phyloP scores from a whole-genome alignment of 1,140 invertebrate genomes.

The Dreissena rostriformis region DNA sequence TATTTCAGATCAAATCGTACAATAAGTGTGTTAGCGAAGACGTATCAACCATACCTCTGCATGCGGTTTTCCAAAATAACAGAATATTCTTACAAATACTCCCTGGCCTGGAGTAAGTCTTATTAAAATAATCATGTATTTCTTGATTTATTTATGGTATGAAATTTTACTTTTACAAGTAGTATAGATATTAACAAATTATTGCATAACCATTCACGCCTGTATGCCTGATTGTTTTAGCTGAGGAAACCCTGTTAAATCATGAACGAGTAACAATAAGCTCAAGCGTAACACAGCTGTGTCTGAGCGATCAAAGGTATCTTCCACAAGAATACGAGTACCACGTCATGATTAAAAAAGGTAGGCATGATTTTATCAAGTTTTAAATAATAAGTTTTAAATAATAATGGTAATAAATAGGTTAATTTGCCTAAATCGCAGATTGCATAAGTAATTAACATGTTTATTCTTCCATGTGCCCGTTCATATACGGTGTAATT shows the following conservation, averaged over 20 bases:
- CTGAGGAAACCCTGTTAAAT: neutral
- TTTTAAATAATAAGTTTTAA: too few relatives aligned
- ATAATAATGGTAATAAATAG: too few relatives aligned
- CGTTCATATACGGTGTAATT: too few relatives aligned
- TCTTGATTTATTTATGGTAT: too few relatives aligned
- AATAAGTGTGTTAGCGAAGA: neutral
- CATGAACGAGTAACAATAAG: slow-evolving; percentile 7
- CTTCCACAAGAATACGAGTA: slow-evolving; percentile 31
- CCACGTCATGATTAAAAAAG: slow-evolving; percentile 37
- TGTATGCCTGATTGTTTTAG: neutral
- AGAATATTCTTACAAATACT: slow-evolving; percentile 16
- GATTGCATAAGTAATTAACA: too few relatives aligned
- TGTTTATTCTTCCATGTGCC: too few relatives aligned
- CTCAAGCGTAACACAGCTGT: neutral
- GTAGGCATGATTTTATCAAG: neutral
- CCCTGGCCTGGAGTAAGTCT: slow-evolving; percentile 20
- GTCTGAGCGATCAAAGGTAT: neutral
- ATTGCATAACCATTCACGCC: neutral
- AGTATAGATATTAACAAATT: too few relatives aligned
- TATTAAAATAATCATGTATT: neutral
- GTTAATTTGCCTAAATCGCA: too few relatives aligned
- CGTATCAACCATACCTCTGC: slow-evolving; percentile 15
- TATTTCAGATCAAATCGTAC: slow-evolving; percentile 6
- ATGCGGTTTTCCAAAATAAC: slow-evolving; percentile 30
- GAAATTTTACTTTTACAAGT: too few relatives aligned